Evolutionary conservation across 1,140 invertebrate genomes (phyloP), one percentile per base, ranked within the genome.

Genomic region (Gonatopus flavifemur): DNA sequence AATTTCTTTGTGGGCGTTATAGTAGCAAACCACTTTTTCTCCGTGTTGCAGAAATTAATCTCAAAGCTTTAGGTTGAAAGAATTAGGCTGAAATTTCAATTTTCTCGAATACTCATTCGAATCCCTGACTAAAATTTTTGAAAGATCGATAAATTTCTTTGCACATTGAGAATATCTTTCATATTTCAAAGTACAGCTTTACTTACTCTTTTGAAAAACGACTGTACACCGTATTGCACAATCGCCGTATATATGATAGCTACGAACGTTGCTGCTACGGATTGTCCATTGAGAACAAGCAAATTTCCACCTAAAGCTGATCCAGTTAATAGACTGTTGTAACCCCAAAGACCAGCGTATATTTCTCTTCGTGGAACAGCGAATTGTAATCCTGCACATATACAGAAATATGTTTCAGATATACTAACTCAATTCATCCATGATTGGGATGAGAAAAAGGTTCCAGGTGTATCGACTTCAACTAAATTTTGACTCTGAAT

Each of bases 331-430:
- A 79, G 52, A 48, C 68, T 71, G 36, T 79, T 77, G 41, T 70
- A 78, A 6, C 78, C 79, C 76, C 76, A 79, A 2, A 74, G 15
- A 3, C 79, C 79, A 1, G 52, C 52, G 55, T 76, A 77, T 42
- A 77, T 54, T 16, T 57, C 61, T 9, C 60, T 55, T 8, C 56
- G 50, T 0, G 72, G 59, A 2, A 52, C 69, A 3, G 60, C 63
- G 4, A 76, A 51, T 10, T 55, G 54, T 9, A 75, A 30, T 37
- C 60, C 75, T 73, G 55, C n/a, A 54, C 45, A 48, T n/a, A n/a
- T n/a, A n/a, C n/a, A n/a, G n/a, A n/a, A n/a, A n/a, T n/a, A n/a
- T n/a, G n/a, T n/a, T n/a, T n/a, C n/a, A n/a, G n/a, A n/a, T n/a
- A 28, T 43, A 40, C 44, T 53, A 16, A 15, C 18, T 18, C 38